These are phyloP conservation scores for Cephus pygmeus DNA, from an alignment of 2,888 invertebrate species.

Conservation along the genomic window DNA sequence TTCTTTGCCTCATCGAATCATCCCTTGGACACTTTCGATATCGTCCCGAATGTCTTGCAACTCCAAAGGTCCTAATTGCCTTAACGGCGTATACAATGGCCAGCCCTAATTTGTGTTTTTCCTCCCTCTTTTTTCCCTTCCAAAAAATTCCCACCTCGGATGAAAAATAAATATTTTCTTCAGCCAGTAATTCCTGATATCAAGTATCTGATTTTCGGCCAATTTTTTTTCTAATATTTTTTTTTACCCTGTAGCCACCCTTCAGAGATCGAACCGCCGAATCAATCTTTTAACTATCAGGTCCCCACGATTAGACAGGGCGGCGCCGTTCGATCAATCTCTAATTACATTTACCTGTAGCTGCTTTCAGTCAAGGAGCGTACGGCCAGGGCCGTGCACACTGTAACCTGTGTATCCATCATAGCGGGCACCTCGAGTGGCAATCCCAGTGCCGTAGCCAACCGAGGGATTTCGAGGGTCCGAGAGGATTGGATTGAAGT, in stretches of 20 bases:
- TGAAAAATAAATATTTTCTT: neutral
- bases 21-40: neutral
- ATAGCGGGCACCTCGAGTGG: conserved; percentile 41
- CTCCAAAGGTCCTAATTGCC: neutral
- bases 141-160: neutral
- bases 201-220: neutral
- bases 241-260: neutral
- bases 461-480: conserved; percentile 9
- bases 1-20: neutral
- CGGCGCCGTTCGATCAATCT: conserved; percentile 49
- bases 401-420: neutral
- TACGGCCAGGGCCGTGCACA: neutral
- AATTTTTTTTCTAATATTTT: neutral
- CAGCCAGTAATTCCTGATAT: neutral
- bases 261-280: neutral
- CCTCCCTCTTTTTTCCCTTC: neutral
- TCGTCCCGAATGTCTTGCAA: neutral
- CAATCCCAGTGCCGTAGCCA: conserved; percentile 40
- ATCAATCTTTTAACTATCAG: neutral
- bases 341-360: conserved; percentile 59
- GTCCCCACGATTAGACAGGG: conserved; percentile 39
- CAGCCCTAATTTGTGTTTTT: no score
- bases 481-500: neutral
- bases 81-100: neutral
- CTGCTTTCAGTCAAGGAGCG: conserved; percentile 8